phyloP scores from a whole-genome alignment of 1,140 invertebrate species.

The Cylas formicarius region DNA sequence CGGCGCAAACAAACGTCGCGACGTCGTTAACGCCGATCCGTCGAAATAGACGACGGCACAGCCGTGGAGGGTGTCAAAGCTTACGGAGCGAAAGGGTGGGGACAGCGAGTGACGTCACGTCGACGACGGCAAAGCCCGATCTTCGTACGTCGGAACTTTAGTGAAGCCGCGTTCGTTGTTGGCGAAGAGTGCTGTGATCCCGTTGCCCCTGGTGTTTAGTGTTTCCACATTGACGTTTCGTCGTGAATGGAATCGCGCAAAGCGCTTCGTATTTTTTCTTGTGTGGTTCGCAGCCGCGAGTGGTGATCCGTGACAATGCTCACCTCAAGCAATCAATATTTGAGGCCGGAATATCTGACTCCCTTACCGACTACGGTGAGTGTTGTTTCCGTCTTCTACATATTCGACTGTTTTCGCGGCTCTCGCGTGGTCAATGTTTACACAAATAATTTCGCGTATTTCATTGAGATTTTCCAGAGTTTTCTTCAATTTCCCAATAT shows the following conservation, averaged over 20 bases:
- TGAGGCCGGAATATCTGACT: conserved; percentile 85
- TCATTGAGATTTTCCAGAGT: too few species aligned
- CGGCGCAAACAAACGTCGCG: not conserved
- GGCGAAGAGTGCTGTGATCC: conserved; percentile 2
- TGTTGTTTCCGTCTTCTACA: not conserved
- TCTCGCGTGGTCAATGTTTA: too few species aligned
- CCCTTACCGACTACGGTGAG: conserved; percentile 83
- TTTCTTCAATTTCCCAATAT: too few species aligned
- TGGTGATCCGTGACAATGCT: conserved; percentile 60
- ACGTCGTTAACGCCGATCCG: too few species aligned
- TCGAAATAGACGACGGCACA: too few species aligned
- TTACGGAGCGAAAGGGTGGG: conserved; percentile 35
- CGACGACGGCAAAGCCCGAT: conserved; percentile 22
- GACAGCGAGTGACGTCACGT: conserved; percentile 38
- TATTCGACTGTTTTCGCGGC: conserved; percentile 1
- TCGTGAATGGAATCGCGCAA: too few species aligned
- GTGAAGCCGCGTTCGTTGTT: too few species aligned
- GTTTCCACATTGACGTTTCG: not conserved
- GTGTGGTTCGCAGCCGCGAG: too few species aligned
- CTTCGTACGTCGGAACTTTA: conserved; percentile 27
- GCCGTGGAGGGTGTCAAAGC: conserved; percentile 40
- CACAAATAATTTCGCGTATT: too few species aligned
- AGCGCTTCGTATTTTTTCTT: conserved; percentile 2
- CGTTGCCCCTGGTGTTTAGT: not conserved
- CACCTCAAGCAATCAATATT: conserved; percentile 76